Conservation (phyloP, 2,888 invertebrate species). For the Xanthia icteritia region DNA sequence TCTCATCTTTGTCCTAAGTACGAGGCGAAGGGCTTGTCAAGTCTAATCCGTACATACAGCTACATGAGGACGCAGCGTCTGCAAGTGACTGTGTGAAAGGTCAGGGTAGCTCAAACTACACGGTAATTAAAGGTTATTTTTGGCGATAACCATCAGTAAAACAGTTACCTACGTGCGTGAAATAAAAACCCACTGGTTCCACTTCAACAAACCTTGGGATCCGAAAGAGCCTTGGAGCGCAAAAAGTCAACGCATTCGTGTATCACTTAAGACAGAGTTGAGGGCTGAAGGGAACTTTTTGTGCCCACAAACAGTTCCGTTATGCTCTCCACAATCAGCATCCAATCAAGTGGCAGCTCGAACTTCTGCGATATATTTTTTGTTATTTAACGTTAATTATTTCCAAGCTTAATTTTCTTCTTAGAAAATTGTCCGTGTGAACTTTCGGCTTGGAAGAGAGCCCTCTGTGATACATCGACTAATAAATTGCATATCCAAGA, state of each 20-base stretch:
- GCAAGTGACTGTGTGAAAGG: slow-evolving; percentile 86
- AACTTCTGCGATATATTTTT: slow-evolving; percentile 18
- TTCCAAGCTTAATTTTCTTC: neutral
- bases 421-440: slow-evolving; percentile 59
- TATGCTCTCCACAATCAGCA: slow-evolving; percentile 43
- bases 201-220: slow-evolving; percentile 81
- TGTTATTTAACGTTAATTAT: neutral
- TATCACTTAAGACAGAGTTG: slow-evolving; percentile 69
- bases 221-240: slow-evolving; percentile 77
- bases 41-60: slow-evolving; percentile 78
- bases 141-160: slow-evolving; percentile 90
- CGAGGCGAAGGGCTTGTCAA: slow-evolving; percentile 60
- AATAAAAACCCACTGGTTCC: slow-evolving; percentile 86
- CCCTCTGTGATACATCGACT: slow-evolving; percentile 74
- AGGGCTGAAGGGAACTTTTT: slow-evolving; percentile 64
- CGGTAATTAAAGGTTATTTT: slow-evolving; percentile 91
- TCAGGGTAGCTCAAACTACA: slow-evolving; percentile 89
- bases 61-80: slow-evolving; percentile 75
- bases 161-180: slow-evolving; percentile 87
- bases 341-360: slow-evolving; percentile 15
- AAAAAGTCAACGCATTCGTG: slow-evolving; percentile 83
- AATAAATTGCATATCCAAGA: slow-evolving; percentile 79
- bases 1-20: slow-evolving; percentile 32
- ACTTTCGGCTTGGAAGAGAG: slow-evolving; percentile 71
- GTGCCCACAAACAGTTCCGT: slow-evolving; percentile 52